phyloP scores from a whole-genome alignment of 2,113 vertebrate species.

The Notothenia rossii region DNA sequence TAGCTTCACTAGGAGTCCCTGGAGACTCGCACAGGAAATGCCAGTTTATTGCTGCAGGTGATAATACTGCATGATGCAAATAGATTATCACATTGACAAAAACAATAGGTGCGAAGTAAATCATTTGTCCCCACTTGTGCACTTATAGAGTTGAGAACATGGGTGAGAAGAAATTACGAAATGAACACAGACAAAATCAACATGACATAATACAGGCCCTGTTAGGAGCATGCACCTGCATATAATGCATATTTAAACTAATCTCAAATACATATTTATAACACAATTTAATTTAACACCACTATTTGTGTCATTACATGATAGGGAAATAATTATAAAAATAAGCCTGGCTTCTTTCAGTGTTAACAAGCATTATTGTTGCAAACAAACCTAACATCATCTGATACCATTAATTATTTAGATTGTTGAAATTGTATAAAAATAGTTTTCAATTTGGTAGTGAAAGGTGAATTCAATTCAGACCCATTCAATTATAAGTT shows the following conservation, averaged over 20 bases:
- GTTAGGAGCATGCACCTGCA: neutral
- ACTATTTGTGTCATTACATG: neutral
- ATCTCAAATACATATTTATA: neutral
- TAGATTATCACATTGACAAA: constrained; percentile 26
- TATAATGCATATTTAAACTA: neutral
- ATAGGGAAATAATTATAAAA: neutral
- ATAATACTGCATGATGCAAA: constrained; percentile 51
- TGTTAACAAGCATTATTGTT: neutral
- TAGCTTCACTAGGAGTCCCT: constrained; percentile 39
- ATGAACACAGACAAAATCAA: neutral
- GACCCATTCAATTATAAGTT: neutral
- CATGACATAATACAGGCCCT: neutral
- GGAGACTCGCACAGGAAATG: constrained; percentile 68
- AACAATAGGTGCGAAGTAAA: constrained; percentile 49
- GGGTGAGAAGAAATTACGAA: constrained; percentile 16
- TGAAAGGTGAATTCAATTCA: no score
- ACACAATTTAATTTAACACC: neutral
- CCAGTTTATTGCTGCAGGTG: constrained; percentile 74
- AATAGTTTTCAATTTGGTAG: neutral
- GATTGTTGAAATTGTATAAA: neutral
- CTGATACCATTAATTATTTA: neutral
- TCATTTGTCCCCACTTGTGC: constrained; percentile 56
- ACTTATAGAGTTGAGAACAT: constrained; percentile 35
- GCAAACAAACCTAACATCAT: neutral
- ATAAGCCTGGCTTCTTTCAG: neutral